phyloP scores from a whole-genome alignment of 1,140 invertebrate species.

The Brevipalpus yothersi region DNA sequence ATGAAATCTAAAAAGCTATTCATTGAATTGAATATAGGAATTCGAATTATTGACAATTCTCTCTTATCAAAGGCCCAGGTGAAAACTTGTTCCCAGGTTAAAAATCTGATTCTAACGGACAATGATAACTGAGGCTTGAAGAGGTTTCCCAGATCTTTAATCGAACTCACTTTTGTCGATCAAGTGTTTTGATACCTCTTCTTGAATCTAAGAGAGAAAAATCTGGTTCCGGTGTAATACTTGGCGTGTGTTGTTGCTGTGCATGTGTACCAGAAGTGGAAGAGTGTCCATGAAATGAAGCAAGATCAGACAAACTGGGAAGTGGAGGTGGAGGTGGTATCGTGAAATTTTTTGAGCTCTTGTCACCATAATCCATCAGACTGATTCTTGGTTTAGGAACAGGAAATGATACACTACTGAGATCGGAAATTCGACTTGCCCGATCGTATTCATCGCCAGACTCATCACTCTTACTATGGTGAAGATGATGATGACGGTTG shows the following conservation, averaged over 20 bases:
- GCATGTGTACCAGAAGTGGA: not conserved
- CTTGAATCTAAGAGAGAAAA: not conserved
- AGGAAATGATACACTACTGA: too few relatives aligned
- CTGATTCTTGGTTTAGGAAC: too few relatives aligned
- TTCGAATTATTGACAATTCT: not conserved
- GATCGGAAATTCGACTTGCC: too few relatives aligned
- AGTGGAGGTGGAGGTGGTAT: not conserved
- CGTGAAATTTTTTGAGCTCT: too few relatives aligned
- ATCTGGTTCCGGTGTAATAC: not conserved
- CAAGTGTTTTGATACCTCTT: not conserved
- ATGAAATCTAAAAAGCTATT: not conserved
- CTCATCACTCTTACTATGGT: not conserved
- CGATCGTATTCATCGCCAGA: too few relatives aligned
- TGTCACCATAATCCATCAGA: too few relatives aligned
- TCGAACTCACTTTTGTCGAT: not conserved
- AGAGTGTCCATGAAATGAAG: not conserved
- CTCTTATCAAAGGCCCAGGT: not conserved
- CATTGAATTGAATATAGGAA: not conserved
- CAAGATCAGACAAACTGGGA: not conserved
- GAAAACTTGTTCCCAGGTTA: too few relatives aligned
- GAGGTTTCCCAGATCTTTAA: too few relatives aligned
- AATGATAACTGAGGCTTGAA: too few relatives aligned
- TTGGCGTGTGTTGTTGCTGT: not conserved
- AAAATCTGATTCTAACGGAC: too few relatives aligned
- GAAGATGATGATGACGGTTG: not conserved